Evolutionary conservation across 92 coral and sea anemone genomes (phyloP).

Genomic region (Meandrina meandrites): DNA sequence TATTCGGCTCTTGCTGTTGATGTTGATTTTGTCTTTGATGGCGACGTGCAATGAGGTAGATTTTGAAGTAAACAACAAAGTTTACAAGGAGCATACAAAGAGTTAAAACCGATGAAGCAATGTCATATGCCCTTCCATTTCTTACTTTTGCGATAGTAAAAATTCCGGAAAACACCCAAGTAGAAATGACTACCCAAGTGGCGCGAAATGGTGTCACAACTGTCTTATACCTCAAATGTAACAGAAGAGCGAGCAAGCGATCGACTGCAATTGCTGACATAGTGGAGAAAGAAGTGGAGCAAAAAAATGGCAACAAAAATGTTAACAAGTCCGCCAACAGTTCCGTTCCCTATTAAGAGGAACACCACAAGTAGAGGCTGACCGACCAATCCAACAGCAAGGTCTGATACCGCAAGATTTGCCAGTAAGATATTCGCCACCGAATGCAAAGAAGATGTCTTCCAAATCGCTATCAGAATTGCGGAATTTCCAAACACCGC

Average conservation of each 20-base stretch:
- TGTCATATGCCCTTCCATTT: too few species aligned
- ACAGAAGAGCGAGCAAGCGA: not conserved
- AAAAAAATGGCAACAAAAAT: not conserved
- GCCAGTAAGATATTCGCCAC: not conserved
- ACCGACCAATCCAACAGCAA: not conserved
- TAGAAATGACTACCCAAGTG: not conserved
- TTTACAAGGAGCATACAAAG: not conserved
- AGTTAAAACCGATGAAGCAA: not conserved
- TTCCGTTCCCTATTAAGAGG: not conserved
- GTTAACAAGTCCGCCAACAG: not conserved
- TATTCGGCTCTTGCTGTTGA: not conserved
- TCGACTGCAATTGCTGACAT: constrained; percentile 4
- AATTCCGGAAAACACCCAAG: not conserved
- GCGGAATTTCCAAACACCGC: not conserved
- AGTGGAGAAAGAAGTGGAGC: not conserved
- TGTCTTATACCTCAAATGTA: not conserved
- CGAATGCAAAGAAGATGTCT: not conserved
- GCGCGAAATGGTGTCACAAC: not conserved
- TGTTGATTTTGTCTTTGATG: constrained; percentile 14
- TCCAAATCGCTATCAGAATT: not conserved
- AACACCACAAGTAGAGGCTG: not conserved
- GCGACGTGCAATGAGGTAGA: constrained; percentile 12
- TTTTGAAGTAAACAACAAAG: constrained; percentile 2
- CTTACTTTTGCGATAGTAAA: not conserved
- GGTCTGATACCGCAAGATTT: constrained; percentile 5